Base-by-base conservation (phyloP, 2,888 invertebrate species). In the Xestia rhomboidea region DNA sequence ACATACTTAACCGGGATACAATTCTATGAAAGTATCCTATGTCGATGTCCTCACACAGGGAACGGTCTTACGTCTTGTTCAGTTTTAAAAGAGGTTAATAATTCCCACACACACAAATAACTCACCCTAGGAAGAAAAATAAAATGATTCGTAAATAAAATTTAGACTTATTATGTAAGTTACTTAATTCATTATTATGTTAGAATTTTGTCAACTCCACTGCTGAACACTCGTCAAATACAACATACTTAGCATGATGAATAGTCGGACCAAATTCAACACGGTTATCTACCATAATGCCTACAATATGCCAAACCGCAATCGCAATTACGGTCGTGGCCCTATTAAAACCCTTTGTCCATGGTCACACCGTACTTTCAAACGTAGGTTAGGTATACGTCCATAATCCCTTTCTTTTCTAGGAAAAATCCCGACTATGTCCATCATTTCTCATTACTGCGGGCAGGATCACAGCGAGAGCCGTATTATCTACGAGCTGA, bases 401-500 rank as follows among this genome's bases (percentile, higher is more conserved):
- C 2, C 13, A 60, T 77, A 77, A 64, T 77, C 34, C 21, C 51
- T 10, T 7, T 46, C 46, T 70, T 60, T 76, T 49, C 54, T 76
- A 49, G 27, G 34, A 81, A 72, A 72, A 81, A 76, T 76, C 38
- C 44, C n/a, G 62, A 30, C 76, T 72, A 67, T 69, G 62, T 67
- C 70, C 34, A 64, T 85, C 44, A 27, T 71, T 82, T 54, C 70
- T 83, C 82, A 83, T 83, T 83, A 85, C 0, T 51, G 70, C 30
- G 15, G 51, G 18, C 46, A 57, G 67, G 85, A 85, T 85, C 69
- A 70, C 67, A 85, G 46, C 63, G 72, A 51, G 68, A 54, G 57
- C 60, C 68, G 24, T 54, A 85, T 82, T 81, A 84, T 76, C 85
- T 73, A 27, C 21, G 54, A 70, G 76, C 70, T 64, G 76, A 73